Evolutionary conservation across 2,888 invertebrate genomes (phyloP), one percentile per base, ranked within the genome.

Genomic region (Malachius bipustulatus): DNA sequence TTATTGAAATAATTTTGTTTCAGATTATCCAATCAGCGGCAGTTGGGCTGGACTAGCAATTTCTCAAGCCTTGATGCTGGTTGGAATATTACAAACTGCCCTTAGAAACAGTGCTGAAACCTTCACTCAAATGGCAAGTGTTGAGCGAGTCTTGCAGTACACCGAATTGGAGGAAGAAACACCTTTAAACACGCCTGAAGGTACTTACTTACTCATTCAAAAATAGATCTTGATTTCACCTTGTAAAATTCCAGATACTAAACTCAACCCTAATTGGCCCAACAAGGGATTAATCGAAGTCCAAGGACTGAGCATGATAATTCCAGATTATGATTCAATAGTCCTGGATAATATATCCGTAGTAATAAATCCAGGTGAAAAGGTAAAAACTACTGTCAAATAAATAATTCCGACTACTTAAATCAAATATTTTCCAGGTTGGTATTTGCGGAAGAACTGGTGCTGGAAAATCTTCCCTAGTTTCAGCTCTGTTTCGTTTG

Each of bases 141-240:
- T 89, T 0, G 89, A 90, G 56, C 67, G 89, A 37, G 75, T 89
- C 1, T 56, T 82, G 19, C 82, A 88, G 52, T 89, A 84, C 57
- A 76, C 79, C 1, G 66, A 75, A n/a, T 59, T 89, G 10, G 76
- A 79, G 1, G 67, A 73, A 13, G 88, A 88, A 60, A 71, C 72
- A 2, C 67, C 70, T 1, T 65, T 75, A 12, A 73, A 71, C 10
- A 75, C 77, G 0, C 67, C 48, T 12, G 32, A 37, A 43, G 49
- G 49, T 50, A 38, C 14, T 6, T n/a, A 19, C 6, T 19, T 8
- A 19, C 24, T 19, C 6, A 8, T 8, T 8, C 6, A 19, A 19
- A 19, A 19, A 6, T 19, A 19, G n/a, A 6, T 19, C n/a, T n/a
- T n/a, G n/a, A n/a, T n/a, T n/a, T n/a, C n/a, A n/a, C n/a, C n/a